phyloP scores from a whole-genome alignment of 2,797 vertebrate species.

The Tangara arthus region DNA sequence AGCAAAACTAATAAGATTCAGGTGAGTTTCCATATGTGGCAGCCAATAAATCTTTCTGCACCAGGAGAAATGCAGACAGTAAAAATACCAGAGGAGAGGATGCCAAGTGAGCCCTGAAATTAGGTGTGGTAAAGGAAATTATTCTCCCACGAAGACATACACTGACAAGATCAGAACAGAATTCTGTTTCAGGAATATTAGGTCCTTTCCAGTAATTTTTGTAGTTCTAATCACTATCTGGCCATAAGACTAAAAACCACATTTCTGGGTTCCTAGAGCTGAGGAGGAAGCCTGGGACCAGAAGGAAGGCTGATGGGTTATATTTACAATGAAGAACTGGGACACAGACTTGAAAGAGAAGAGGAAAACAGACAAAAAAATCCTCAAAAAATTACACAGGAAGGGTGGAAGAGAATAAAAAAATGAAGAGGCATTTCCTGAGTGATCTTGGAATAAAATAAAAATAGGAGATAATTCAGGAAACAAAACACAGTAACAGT shows the following conservation, averaged over 20 bases:
- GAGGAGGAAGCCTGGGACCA: not conserved
- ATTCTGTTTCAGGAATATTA: not conserved
- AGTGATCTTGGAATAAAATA: not conserved
- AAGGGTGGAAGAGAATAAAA: not conserved
- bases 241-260: not conserved
- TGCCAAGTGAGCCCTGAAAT: slow-evolving; percentile 14
- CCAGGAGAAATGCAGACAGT: not conserved
- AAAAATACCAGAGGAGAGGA: not conserved
- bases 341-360: not conserved
- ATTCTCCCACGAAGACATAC: not conserved
- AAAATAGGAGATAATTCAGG: not conserved
- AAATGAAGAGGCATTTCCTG: not conserved
- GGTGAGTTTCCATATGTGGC: not conserved
- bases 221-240: not conserved
- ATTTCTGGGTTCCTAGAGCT: not conserved
- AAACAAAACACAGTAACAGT: not conserved
- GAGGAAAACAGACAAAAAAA: not conserved
- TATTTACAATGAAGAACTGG: not conserved
- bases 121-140: not conserved
- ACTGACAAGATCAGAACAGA: not conserved
- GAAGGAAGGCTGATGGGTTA: not conserved
- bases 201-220: not conserved
- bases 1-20: slow-evolving; percentile 3
- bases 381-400: not conserved
- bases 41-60: not conserved